phyloP scores from a whole-genome alignment of 2,113 vertebrate genomes.

The Tretioscincus oriximinensis region DNA sequence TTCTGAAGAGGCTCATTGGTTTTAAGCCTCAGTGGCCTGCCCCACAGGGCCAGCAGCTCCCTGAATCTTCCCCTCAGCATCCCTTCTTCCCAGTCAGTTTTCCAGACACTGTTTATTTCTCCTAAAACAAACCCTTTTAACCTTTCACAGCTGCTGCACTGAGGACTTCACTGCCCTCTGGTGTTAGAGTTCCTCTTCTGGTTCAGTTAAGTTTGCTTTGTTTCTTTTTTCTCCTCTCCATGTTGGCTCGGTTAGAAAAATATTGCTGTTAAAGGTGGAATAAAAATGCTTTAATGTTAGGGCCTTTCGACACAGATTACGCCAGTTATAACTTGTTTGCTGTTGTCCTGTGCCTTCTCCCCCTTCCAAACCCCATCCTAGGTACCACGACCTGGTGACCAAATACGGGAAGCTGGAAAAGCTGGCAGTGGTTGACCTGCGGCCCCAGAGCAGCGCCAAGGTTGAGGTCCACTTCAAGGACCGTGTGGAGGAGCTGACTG shows the following conservation, averaged over 20 bases:
- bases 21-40: neutral
- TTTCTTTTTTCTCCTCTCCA: too few species aligned
- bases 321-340: neutral
- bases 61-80: neutral
- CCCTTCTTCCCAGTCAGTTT: neutral
- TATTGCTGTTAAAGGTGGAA: neutral
- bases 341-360: rapidly evolving
- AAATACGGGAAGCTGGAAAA: constrained; percentile 93
- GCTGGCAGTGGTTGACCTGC: constrained; percentile 91
- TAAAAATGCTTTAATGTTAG: neutral
- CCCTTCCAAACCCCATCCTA: constrained; percentile 47
- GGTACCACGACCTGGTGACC: constrained; percentile 89
- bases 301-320: neutral
- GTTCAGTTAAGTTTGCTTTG: neutral
- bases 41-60: neutral
- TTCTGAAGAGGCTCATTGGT: neutral
- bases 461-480: constrained; percentile 92
- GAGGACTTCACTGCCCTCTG: neutral
- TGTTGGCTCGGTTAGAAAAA: neutral
- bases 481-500: constrained; percentile 83
- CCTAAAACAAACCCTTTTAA: too few species aligned
- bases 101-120: neutral
- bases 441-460: constrained; percentile 83
- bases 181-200: neutral
- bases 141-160: neutral